Percentiles rank a stretch among this genome's conserved stretches.
Conservation (phyloP, 2,888 invertebrate species). For the Tipula lateralis region DNA sequence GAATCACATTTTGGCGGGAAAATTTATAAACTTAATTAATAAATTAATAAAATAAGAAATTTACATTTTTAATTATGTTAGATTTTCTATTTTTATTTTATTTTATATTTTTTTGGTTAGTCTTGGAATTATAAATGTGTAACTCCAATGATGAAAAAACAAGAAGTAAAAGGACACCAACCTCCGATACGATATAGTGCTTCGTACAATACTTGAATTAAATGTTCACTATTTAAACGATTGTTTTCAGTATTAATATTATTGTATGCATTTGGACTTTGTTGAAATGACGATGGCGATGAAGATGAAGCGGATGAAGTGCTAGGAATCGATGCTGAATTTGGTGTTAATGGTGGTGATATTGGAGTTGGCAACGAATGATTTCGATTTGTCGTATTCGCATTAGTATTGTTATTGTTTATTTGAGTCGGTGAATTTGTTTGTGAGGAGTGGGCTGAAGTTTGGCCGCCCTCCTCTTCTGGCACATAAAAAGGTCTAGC, state of each 20-base stretch:
- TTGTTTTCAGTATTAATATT: not conserved
- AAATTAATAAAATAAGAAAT: not conserved
- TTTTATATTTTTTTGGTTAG: not conserved
- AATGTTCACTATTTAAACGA: conserved; percentile 42
- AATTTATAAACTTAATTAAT: not conserved
- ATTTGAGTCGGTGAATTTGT: conserved; percentile 38
- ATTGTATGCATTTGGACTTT: conserved; percentile 36
- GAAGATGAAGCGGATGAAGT: conserved; percentile 40
- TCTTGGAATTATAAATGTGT: conserved; percentile 6
- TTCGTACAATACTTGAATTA: conserved; percentile 47
- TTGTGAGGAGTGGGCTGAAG: conserved; percentile 37
- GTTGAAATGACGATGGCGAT: conserved; percentile 36
- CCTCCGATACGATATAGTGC: conserved; percentile 41
- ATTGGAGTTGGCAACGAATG: conserved; percentile 39
- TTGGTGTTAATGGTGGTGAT: conserved; percentile 41
- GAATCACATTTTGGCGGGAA: not conserved
- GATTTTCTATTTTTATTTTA: not conserved
- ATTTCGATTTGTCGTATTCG: conserved; percentile 34
- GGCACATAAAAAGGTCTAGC: conserved; percentile 50
- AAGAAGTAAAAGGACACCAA: conserved; percentile 29
- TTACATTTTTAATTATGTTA: conserved; percentile 13
- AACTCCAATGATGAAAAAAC: conserved; percentile 28
- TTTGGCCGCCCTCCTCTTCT: conserved; percentile 45
- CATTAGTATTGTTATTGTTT: conserved; percentile 36
- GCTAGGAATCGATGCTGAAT: conserved; percentile 44